phyloP scores from a whole-genome alignment of 2,888 invertebrate species.

The Teleogryllus oceanicus region DNA sequence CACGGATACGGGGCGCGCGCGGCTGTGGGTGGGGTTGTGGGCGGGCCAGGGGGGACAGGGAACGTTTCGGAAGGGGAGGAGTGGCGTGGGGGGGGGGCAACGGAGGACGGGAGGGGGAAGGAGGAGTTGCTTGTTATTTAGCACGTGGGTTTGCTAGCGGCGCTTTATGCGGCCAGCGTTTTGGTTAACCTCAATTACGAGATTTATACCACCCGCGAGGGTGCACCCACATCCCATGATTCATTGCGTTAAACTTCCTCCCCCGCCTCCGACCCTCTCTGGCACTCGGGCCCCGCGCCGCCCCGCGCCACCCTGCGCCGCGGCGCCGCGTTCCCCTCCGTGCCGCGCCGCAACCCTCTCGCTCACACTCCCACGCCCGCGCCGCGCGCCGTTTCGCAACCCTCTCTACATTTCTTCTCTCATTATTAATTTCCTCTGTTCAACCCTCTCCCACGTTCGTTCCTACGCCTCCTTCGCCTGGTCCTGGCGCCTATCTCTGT shows the following conservation, averaged over 20 bases:
- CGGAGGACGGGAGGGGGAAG: neutral
- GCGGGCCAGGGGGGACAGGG: neutral
- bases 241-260: conserved; percentile 10
- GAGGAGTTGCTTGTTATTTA: conserved; percentile 18
- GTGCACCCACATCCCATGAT: neutral
- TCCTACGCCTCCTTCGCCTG: neutral
- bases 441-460: neutral
- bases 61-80: neutral
- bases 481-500: neutral
- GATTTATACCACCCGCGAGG: conserved; percentile 34
- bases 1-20: neutral
- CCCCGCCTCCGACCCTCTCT: neutral
- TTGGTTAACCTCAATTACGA: conserved; percentile 36
- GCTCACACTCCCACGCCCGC: neutral
- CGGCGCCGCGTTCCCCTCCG: neutral
- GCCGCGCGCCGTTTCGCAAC: neutral
- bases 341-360: neutral
- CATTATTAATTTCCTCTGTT: neutral
- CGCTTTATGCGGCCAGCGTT: conserved; percentile 19
- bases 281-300: neutral
- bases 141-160: conserved; percentile 11
- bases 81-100: neutral
- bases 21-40: neutral
- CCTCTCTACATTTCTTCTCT: neutral
- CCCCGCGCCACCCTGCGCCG: neutral